These are phyloP conservation scores for Rhabdomys dilectus DNA, from an alignment of 2,113 vertebrate species.

Conservation along the genomic window DNA sequence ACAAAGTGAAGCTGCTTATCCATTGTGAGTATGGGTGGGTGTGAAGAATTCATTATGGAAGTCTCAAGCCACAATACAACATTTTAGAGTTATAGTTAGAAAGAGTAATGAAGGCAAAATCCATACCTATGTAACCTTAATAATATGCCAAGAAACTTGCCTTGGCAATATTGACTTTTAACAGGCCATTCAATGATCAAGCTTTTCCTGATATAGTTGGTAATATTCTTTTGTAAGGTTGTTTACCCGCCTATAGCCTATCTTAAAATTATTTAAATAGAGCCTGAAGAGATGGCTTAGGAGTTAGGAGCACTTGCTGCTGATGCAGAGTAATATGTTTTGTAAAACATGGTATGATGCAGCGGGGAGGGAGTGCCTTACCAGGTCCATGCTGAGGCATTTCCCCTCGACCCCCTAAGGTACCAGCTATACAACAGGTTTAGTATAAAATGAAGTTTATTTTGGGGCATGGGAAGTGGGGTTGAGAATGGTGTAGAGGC, in stretches of 20 bases:
- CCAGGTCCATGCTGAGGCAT: no score
- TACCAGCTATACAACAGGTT: no score
- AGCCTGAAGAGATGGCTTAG: not conserved
- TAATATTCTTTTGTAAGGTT: conserved; percentile 26
- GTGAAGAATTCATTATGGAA: not conserved
- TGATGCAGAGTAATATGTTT: not conserved
- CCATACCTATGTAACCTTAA: not conserved
- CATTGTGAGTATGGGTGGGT: not conserved
- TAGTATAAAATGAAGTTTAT: no score
- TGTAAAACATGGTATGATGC: no score
- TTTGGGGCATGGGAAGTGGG: no score
- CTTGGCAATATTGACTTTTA: not conserved
- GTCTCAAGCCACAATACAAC: not conserved
- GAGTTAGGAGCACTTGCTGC: not conserved
- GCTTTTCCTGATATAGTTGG: not conserved
- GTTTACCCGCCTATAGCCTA: not conserved
- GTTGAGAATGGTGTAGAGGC: no score
- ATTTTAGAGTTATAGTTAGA: not conserved
- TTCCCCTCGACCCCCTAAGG: no score
- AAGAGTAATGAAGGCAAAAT: not conserved
- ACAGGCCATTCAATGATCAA: not conserved
- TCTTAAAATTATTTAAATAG: not conserved
- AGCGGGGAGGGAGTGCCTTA: no score
- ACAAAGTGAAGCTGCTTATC: not conserved
- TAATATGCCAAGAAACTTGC: not conserved